Conservation (phyloP, 2,888 invertebrate genomes). For the Tenthredo notha region DNA sequence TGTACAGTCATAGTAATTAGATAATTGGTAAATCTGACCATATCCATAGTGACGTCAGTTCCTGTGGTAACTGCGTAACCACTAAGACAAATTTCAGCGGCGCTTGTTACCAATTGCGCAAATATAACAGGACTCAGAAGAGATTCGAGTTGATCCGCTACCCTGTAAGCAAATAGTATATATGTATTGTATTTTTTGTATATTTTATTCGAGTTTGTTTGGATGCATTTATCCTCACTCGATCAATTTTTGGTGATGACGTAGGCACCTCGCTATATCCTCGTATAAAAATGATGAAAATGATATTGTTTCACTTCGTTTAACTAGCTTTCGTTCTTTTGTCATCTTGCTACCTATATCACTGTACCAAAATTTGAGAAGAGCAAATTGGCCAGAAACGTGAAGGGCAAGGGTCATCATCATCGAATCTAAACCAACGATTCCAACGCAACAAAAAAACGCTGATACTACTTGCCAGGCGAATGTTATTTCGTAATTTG, state of each 20-base stretch:
- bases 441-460: slow-evolving; percentile 45
- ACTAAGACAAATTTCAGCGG: slow-evolving; percentile 62
- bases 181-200: not conserved
- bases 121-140: slow-evolving; percentile 62
- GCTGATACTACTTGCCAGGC: slow-evolving; percentile 56
- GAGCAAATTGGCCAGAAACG: slow-evolving; percentile 61
- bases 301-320: not conserved
- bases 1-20: slow-evolving; percentile 57
- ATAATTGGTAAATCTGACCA: slow-evolving; percentile 58
- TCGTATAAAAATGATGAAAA: not conserved
- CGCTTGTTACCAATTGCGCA: slow-evolving; percentile 61
- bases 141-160: slow-evolving; percentile 58
- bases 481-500: slow-evolving; percentile 59
- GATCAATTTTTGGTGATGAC: slow-evolving; percentile 57
- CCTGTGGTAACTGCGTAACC: slow-evolving; percentile 58
- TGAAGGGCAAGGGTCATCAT: slow-evolving; percentile 61
- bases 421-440: slow-evolving; percentile 57
- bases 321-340: not conserved
- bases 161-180: slow-evolving; percentile 49
- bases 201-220: not conserved
- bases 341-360: slow-evolving; percentile 53
- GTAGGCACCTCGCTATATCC: not conserved
- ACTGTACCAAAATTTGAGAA: slow-evolving; percentile 58
- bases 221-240: slow-evolving; percentile 54
- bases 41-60: slow-evolving; percentile 39